Evolutionary conservation across 2,888 invertebrate genomes (phyloP), one percentile per base, ranked within the genome.

Genomic region (Ophraella communa): DNA sequence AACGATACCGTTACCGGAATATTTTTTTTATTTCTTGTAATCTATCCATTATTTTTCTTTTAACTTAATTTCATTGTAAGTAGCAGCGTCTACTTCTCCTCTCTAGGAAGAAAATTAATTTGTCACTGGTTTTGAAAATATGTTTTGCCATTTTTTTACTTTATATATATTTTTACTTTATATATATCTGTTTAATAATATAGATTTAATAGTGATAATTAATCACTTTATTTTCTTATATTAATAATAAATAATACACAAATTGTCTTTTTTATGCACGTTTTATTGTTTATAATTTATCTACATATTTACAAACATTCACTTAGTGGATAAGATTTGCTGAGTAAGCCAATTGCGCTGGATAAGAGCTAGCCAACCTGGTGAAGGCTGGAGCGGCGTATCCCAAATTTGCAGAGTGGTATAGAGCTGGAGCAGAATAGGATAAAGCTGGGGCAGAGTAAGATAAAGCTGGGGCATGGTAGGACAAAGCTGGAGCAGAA

Each of bases 401-500:
- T n/a, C n/a, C 7, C 1, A 47, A 18, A 18, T 20, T 8, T 8
- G 45, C 45, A 3, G 45, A 10, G 11, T 47, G 20, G 4, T 5
- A 11, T 18, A 47, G 1, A 20, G 47, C 30, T 30, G 30, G 27
- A 51, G 49, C 49, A 27, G 49, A n/a, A 4, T 51, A 24, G 10
- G 17, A 7, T 2, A 27, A 23, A 0, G 24, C 7, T 7, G 27
- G 23, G 7, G 49, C 27, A 10, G 21, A 24, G 1, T 24, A 17
- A 8, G 14, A 11, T 11, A 51, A 17, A 33, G 65, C 33, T 8
- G 49, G 44, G 21, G 58, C 59, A 49, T 20, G n/a, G 45, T 58
- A 54, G 27, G 42, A 20, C 4, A 44, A 21, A 5, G 42, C 63
- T 39, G 64, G 68, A 27, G 66, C 58, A 20, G 63, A 49, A 33